A percentile compares a stretch with the other conserved stretches of the same genome.
phyloP scores from a whole-genome alignment of 2,113 vertebrate genomes.

The Tupaia chinensis region DNA sequence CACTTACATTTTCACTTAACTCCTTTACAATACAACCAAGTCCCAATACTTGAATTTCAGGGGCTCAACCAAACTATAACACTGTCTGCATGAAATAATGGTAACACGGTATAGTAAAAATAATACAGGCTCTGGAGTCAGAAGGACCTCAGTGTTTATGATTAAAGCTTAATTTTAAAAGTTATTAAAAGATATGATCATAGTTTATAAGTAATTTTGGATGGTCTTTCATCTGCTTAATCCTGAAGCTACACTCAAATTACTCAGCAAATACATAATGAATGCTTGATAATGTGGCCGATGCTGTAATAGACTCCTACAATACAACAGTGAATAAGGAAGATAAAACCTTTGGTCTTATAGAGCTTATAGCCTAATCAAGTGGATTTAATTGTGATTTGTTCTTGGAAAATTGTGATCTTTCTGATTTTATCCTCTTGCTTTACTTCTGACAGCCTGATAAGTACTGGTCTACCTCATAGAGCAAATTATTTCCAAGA shows the following conservation, averaged over 20 bases:
- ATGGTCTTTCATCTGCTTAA: not conserved
- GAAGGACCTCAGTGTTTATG: slow-evolving; percentile 6
- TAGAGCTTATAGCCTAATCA: not conserved
- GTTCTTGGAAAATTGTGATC: not conserved
- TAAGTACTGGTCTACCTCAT: not conserved
- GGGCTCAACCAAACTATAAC: too few relatives aligned
- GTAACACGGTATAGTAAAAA: not conserved
- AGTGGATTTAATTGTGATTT: not conserved
- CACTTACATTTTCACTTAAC: too few relatives aligned
- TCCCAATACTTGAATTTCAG: too few relatives aligned
- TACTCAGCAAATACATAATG: not conserved
- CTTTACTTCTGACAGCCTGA: not conserved
- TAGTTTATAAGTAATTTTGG: slow-evolving; percentile 3
- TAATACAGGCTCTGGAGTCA: not conserved
- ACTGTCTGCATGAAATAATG: not conserved
- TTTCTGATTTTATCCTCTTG: not conserved
- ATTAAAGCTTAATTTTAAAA: slow-evolving; percentile 45
- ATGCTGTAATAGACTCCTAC: not conserved
- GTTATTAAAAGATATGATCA: not conserved
- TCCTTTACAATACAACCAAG: too few relatives aligned
- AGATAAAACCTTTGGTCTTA: not conserved
- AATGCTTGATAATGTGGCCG: not conserved
- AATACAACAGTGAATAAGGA: not conserved
- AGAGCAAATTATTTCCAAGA: not conserved
- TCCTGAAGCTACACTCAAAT: not conserved